phyloP scores from a whole-genome alignment of 2,888 invertebrate genomes.

The Agonopterix alstromeriana region DNA sequence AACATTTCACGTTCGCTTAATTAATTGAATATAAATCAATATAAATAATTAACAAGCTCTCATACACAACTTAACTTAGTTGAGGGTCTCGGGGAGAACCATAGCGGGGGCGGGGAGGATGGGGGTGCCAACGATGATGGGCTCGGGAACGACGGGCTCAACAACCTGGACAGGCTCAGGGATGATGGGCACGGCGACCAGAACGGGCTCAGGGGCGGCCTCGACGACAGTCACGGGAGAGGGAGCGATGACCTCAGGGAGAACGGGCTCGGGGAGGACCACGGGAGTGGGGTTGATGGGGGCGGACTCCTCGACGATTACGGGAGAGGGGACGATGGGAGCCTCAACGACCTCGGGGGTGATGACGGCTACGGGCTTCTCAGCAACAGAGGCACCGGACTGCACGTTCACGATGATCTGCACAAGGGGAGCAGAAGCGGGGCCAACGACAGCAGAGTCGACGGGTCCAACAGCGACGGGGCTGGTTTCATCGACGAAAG shows the following conservation, averaged over 20 bases:
- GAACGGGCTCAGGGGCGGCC: constrained; percentile 9
- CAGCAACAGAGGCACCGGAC: constrained; percentile 1
- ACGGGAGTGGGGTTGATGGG: constrained; percentile 16
- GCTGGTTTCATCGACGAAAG: constrained; percentile 5
- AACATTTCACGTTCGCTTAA: too few relatives aligned
- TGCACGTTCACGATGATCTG: constrained; percentile 12
- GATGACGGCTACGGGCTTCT: constrained; percentile 6
- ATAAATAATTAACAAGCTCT: too few relatives aligned
- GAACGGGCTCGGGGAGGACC: constrained; percentile 10
- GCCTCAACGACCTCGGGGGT: constrained; percentile 3
- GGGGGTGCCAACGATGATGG: constrained; percentile 12
- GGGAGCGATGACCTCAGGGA: neutral
- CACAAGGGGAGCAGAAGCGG: constrained; percentile 7
- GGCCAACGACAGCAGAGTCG: constrained; percentile 3
- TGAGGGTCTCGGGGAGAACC: constrained; percentile 30
- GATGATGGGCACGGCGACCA: neutral
- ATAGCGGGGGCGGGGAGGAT: constrained; percentile 17
- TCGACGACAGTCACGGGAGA: neutral
- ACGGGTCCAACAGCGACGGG: neutral
- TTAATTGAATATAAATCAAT: too few relatives aligned
- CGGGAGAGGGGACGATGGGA: constrained; percentile 12
- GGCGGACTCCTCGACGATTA: constrained; percentile 6
- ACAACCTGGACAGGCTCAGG: constrained; percentile 16
- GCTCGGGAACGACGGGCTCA: constrained; percentile 20
- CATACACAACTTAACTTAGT: constrained; percentile 12